Percentiles rank a stretch among this genome's conserved stretches.
phyloP scores from a whole-genome alignment of 2,797 vertebrate genomes.

The Orientallactaga sibirica region DNA sequence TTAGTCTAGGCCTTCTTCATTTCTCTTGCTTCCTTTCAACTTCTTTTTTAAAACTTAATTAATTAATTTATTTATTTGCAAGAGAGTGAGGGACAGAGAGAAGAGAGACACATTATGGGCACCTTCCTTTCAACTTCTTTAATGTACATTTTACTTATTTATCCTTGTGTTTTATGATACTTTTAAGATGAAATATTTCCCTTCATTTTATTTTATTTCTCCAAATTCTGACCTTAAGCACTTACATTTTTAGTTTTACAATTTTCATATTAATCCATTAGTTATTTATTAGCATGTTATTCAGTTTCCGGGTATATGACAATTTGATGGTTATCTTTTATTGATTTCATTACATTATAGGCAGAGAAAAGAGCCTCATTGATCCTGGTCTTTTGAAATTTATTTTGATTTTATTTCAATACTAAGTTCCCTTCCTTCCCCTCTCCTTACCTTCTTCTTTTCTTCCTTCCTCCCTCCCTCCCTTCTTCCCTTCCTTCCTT shows the following conservation, averaged over 20 bases:
- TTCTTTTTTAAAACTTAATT: too few relatives aligned
- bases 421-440: too few relatives aligned
- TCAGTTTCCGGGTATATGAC: slow-evolving; percentile 17
- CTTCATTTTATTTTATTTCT: not conserved
- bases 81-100: too few relatives aligned
- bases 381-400: not conserved
- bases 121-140: not conserved
- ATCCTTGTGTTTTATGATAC: not conserved
- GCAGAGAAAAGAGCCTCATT: not conserved
- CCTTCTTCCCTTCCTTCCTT: too few relatives aligned
- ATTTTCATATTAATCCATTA: not conserved
- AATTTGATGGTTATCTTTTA: not conserved
- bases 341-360: not conserved
- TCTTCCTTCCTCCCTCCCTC: too few relatives aligned
- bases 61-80: too few relatives aligned
- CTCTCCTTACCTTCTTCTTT: too few relatives aligned
- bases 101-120: too few relatives aligned
- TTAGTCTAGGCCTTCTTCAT: not conserved
- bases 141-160: slow-evolving; percentile 8
- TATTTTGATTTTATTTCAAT: too few relatives aligned
- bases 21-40: not conserved
- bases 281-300: slow-evolving; percentile 13
- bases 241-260: not conserved
- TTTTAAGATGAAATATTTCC: slow-evolving; percentile 4
- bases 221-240: not conserved